These are phyloP conservation scores for Ceratoteleas bidentatus DNA, from an alignment of 1,140 invertebrate genomes.

Conservation along the genomic window DNA sequence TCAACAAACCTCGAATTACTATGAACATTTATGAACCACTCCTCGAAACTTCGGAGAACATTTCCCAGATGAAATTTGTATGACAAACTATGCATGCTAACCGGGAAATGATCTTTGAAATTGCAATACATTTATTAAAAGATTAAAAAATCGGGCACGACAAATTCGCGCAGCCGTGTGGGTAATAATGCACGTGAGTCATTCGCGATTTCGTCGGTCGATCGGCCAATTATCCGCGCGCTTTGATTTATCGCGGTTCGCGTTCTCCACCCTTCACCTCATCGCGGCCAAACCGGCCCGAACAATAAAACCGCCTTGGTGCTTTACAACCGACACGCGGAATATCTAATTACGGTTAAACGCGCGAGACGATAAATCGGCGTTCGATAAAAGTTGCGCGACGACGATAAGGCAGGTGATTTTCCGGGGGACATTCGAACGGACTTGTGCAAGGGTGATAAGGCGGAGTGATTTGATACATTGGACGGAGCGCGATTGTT, in stretches of 20 bases:
- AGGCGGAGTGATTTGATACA: slow-evolving; percentile 12
- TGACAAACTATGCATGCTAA: no score
- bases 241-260: slow-evolving; percentile 59
- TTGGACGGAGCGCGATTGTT: not conserved
- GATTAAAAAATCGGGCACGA: no score
- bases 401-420: slow-evolving; percentile 30
- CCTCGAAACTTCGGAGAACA: no score
- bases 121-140: no score
- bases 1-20: no score
- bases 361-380: slow-evolving; percentile 39
- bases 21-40: no score
- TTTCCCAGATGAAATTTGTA: no score
- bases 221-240: slow-evolving; percentile 56
- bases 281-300: slow-evolving; percentile 26
- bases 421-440: slow-evolving; percentile 13
- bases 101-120: no score
- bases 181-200: slow-evolving; percentile 42
- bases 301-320: slow-evolving; percentile 51
- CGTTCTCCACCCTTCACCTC: slow-evolving; percentile 37
- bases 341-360: slow-evolving; percentile 40
- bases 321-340: slow-evolving; percentile 29
- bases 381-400: slow-evolving; percentile 27
- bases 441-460: slow-evolving; percentile 21
- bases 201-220: slow-evolving; percentile 51
- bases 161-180: slow-evolving; percentile 37